Conservation (phyloP, 2,888 invertebrate genomes). For the Lasioglossum figueresi region DNA sequence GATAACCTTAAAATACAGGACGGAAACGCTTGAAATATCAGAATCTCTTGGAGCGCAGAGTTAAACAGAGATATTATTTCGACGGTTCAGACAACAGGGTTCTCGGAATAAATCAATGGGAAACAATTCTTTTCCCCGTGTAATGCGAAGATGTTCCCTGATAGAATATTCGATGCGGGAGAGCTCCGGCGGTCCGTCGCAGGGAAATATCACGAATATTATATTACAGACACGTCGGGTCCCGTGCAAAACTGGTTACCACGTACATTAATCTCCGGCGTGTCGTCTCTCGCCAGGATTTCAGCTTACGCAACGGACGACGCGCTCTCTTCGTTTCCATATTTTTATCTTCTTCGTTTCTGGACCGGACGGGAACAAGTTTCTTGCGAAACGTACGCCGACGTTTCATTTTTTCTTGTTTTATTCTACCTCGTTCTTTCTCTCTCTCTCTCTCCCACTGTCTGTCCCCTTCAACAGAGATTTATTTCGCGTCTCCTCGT, state of each 20-base stretch:
- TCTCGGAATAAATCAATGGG: neutral
- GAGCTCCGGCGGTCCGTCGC: constrained; percentile 10
- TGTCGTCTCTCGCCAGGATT: constrained; percentile 21
- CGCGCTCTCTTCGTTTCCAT: constrained; percentile 42
- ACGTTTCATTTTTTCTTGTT: constrained; percentile 3
- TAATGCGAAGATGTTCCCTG: neutral
- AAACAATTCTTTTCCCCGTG: neutral
- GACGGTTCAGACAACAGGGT: neutral
- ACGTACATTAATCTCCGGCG: constrained; percentile 40
- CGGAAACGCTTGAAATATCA: neutral
- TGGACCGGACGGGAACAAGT: neutral
- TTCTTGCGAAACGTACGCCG: constrained; percentile 32
- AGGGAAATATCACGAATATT: constrained; percentile 20
- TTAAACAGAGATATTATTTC: neutral
- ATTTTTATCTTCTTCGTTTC: constrained; percentile 50
- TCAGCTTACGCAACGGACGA: constrained; percentile 3
- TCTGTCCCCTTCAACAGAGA: neutral
- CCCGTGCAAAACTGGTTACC: constrained; percentile 28
- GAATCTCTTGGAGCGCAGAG: neutral
- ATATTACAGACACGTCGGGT: constrained; percentile 25
- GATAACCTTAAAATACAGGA: neutral
- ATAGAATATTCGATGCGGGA: constrained; percentile 40
- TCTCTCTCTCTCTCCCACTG: neutral
- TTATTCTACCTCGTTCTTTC: neutral
- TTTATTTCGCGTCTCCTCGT: neutral